Evolutionary conservation across 2,113 vertebrate genomes (phyloP), one percentile per base, ranked within the genome.

Genomic region (Charadrius vociferus): DNA sequence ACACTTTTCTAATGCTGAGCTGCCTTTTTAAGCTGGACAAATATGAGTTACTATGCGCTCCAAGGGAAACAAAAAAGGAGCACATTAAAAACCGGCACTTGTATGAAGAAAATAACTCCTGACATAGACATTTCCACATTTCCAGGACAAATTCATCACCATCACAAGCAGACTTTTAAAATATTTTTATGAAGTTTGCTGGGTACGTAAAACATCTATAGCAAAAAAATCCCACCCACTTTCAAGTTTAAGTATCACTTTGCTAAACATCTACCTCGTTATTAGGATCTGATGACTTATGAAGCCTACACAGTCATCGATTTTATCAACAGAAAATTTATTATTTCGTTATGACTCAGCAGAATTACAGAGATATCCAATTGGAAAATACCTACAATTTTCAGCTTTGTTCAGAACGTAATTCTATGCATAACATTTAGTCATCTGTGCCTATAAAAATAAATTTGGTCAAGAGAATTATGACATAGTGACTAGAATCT

Each of bases 1-100:
- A 56, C 14, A 61, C 13, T 30, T 55, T 63, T 93, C 89, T 59
- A 82, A 86, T 49, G 62, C 55, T 88, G 88, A 96, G 71, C 81
- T 95, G 86, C 83, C 63, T 82, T 92, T 91, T 91, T 83, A 91
- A 89, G 58, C 62, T 74, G 85, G 85, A 94, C 96, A 94, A 97
- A 96, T 83, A 93, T 3, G 41, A 95, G n/a, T 72, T 86, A 90
- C 41, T 4, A 50, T 63, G 53, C 78, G 78, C 84, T 96, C 70
- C 71, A 88, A 95, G 78, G 91, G 79, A 95, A 94, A 92, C 87
- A 94, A 94, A 93, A 96, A 94, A 82, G 59, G 2, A 96, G 4
- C 43, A 78, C 49, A 75, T 95, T 91, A 94, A 86, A 94, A 97
- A 56, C n/a, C 86, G 81, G 34, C 85, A 88, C 43, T 88, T 47